Conservation (phyloP, 1,140 invertebrate genomes). For the Maconellicoccus hirsutus region DNA sequence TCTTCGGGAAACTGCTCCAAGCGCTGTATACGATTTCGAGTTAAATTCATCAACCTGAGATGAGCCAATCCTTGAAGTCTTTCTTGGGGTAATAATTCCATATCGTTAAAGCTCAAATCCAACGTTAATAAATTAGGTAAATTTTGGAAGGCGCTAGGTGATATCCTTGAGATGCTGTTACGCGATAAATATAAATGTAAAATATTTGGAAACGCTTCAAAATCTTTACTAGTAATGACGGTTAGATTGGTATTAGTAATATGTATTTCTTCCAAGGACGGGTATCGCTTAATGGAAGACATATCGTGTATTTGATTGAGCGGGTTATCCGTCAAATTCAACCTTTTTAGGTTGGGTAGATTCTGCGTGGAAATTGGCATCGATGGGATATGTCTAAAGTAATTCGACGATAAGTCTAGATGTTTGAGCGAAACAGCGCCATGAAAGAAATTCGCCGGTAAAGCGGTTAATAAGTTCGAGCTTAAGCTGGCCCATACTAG, state of each 20-base stretch:
- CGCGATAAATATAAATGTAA: constrained; percentile 57
- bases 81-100: constrained; percentile 75
- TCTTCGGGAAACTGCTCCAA: constrained; percentile 72
- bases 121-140: constrained; percentile 62
- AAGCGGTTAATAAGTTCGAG: constrained; percentile 55
- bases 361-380: constrained; percentile 61
- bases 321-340: constrained; percentile 74
- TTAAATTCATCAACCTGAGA: constrained; percentile 63
- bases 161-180: constrained; percentile 67
- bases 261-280: constrained; percentile 57
- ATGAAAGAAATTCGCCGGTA: constrained; percentile 69
- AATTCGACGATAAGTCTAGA: constrained; percentile 68
- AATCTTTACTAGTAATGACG: constrained; percentile 75
- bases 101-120: constrained; percentile 69
- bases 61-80: constrained; percentile 62
- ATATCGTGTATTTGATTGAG: constrained; percentile 55
- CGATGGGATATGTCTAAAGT: constrained; percentile 68
- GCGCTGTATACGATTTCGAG: constrained; percentile 66
- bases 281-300: constrained; percentile 34
- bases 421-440: constrained; percentile 47
- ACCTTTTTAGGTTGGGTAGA: constrained; percentile 52
- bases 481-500: constrained; percentile 60
- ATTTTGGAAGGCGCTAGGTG: constrained; percentile 69
- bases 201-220: constrained; percentile 70
- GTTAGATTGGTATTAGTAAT: constrained; percentile 67